phyloP scores from a whole-genome alignment of 1,140 invertebrate species.

The Leptopilina clavipes region DNA sequence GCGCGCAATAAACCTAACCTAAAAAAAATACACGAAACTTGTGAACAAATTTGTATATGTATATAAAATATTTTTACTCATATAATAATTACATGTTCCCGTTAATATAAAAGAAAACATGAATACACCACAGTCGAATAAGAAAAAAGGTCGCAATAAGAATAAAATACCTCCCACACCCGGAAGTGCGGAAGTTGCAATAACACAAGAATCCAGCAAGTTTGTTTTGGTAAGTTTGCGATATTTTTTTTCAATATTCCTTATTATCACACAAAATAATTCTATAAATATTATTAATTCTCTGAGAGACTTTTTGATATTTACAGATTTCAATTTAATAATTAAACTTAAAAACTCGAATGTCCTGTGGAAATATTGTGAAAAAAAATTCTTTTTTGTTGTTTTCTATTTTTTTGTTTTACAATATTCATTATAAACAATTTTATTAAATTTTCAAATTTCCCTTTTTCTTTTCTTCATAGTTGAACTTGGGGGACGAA shows the following conservation, averaged over 20 bases:
- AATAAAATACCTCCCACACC: constrained; percentile 56
- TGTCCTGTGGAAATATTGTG: no score
- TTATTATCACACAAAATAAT: no score
- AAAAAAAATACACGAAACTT: no score
- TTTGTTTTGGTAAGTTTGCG: constrained; percentile 66
- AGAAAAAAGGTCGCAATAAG: constrained; percentile 70
- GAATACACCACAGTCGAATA: constrained; percentile 66
- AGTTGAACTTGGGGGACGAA: constrained; percentile 61
- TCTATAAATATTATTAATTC: no score
- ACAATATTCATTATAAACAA: no score
- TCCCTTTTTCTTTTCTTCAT: constrained; percentile 16
- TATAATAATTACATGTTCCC: neutral
- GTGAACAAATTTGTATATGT: no score
- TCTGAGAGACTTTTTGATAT: no score
- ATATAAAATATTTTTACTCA: no score
- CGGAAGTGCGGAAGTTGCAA: constrained; percentile 58
- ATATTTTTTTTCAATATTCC: neutral
- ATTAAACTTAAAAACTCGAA: no score
- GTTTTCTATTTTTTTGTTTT: no score
- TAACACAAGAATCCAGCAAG: constrained; percentile 63
- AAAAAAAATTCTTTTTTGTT: no score
- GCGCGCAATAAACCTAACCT: constrained; percentile 16
- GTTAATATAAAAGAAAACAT: constrained; percentile 53
- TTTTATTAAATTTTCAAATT: constrained; percentile 12
- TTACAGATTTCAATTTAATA: no score